Evolutionary conservation across 2,888 invertebrate genomes (phyloP).

Genomic region (Drosophila monieri): DNA sequence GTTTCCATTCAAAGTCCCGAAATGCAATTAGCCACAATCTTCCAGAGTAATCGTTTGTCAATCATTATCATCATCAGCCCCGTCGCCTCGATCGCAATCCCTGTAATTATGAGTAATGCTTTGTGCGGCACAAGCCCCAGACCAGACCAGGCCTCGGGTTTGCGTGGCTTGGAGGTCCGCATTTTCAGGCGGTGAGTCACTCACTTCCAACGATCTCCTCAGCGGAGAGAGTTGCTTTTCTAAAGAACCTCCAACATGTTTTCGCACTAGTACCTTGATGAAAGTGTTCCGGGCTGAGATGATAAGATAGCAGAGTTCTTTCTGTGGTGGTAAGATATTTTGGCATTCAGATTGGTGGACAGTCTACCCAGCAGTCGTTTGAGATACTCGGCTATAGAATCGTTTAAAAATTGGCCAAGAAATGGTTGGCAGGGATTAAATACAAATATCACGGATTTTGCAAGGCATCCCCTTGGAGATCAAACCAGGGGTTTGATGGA

Average conservation of each 20-base stretch:
- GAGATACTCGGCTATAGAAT: too few relatives aligned
- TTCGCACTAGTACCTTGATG: not conserved
- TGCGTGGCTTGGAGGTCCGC: constrained; percentile 10
- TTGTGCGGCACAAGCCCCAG: constrained; percentile 12
- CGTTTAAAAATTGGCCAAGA: too few relatives aligned
- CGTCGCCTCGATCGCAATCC: constrained; percentile 16
- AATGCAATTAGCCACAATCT: constrained; percentile 47
- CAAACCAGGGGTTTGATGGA: too few relatives aligned
- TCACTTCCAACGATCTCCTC: not conserved
- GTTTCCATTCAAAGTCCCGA: constrained; percentile 12
- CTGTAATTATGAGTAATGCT: constrained; percentile 46
- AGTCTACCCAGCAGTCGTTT: too few relatives aligned
- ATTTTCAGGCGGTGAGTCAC: constrained; percentile 32
- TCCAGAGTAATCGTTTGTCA: constrained; percentile 35
- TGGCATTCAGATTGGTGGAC: too few relatives aligned
- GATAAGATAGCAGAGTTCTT: not conserved
- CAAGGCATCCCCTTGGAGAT: too few relatives aligned
- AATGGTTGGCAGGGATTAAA: too few relatives aligned
- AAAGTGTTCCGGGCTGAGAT: not conserved
- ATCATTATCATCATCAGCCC: constrained; percentile 28
- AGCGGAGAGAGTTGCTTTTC: not conserved
- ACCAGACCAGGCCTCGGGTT: constrained; percentile 4
- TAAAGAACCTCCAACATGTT: not conserved
- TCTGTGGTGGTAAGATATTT: not conserved
- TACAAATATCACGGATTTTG: too few relatives aligned